Base-by-base conservation (phyloP, 1,140 invertebrate genomes). In the Steinernema khuongi region DNA sequence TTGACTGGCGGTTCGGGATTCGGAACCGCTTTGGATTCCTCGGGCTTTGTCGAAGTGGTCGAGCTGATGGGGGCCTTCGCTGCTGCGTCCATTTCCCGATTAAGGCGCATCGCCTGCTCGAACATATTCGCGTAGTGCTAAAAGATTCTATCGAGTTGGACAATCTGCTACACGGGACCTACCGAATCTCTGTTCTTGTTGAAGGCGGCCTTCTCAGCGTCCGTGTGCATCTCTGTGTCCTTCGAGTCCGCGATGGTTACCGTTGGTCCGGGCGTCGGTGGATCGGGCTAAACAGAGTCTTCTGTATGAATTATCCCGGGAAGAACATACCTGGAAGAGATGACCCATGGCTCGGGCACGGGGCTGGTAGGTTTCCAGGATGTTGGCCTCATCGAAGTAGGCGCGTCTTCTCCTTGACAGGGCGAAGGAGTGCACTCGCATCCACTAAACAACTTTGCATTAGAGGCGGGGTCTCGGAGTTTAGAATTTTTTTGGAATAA, bases 51-150 rank as follows among this genome's bases (percentile, higher is more conserved):
- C 19, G 50, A 22, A 14, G 14, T 60, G 7, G 50, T 7, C 19
- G 50, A 60, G 2, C 4, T 14, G 19, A n/a, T 22, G 19, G 7
- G 2, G 11, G 19, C 19, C 50, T 60, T 11, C 50, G 14, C 2
- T 60, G 50, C 11, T 11, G 31, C 70, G 18, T 79, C 78, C 44
- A 78, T 76, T 41, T 81, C 79, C 43, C 75, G 79, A 22, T 41
- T 70, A 43, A 79, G 73, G 19, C 71, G 66, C 26, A 67, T 31
- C 33, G 79, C 79, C 17, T 81, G 33, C 22, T 76, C 68, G 72
- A 77, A 82, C 77, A 75, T 74, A 43, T 81, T 78, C 26, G 66
- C 74, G 50, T 81, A 81, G 71, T 81, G 79, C 77, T 80, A 68
- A 76, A 79, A 75, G n/a, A n/a, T n/a, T n/a, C n/a, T n/a, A n/a